phyloP scores from a whole-genome alignment of 30 jellyfish, hydroid and myxozoan species.

The Pelagia noctiluca region DNA sequence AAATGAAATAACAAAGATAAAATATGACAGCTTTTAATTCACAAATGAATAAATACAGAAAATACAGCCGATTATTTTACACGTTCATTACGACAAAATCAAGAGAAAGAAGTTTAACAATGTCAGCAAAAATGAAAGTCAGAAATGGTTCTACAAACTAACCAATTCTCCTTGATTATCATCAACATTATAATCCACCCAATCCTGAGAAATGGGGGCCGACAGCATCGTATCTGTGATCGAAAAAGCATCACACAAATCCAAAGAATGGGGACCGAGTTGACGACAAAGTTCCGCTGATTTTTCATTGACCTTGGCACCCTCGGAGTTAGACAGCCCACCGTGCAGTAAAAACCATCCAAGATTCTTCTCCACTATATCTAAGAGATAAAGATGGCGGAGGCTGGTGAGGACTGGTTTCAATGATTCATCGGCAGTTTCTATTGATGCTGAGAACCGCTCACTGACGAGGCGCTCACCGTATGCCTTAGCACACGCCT shows the following conservation, averaged over 20 bases:
- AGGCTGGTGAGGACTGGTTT: conserved; percentile 58
- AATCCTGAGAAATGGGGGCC: conserved; percentile 92
- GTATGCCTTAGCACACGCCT: conserved; percentile 77
- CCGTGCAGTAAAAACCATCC: conserved; percentile 84
- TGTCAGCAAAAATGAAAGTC: too few relatives aligned
- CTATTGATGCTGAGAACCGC: conserved; percentile 56
- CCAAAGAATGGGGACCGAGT: conserved; percentile 84
- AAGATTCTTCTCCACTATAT: conserved; percentile 70
- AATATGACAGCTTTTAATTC: too few relatives aligned
- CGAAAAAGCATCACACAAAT: conserved; percentile 83
- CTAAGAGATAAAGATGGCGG: conserved; percentile 66
- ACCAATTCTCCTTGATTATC: conserved; percentile 95
- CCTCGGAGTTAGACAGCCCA: conserved; percentile 62
- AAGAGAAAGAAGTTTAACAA: too few relatives aligned
- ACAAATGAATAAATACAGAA: too few relatives aligned
- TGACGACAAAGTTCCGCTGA: conserved; percentile 73
- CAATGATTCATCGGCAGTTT: conserved; percentile 78
- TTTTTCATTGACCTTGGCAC: conserved; percentile 48
- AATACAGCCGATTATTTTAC: too few relatives aligned
- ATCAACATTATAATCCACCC: conserved; percentile 87
- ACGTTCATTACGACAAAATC: too few relatives aligned
- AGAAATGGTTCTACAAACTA: too few relatives aligned
- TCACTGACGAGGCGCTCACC: conserved; percentile 90
- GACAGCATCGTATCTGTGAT: conserved; percentile 88
- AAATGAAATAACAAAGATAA: too few relatives aligned